Evolutionary conservation across 64 coral and sea anemone species (phyloP).

Genomic region (Astreopora myriophthalma): DNA sequence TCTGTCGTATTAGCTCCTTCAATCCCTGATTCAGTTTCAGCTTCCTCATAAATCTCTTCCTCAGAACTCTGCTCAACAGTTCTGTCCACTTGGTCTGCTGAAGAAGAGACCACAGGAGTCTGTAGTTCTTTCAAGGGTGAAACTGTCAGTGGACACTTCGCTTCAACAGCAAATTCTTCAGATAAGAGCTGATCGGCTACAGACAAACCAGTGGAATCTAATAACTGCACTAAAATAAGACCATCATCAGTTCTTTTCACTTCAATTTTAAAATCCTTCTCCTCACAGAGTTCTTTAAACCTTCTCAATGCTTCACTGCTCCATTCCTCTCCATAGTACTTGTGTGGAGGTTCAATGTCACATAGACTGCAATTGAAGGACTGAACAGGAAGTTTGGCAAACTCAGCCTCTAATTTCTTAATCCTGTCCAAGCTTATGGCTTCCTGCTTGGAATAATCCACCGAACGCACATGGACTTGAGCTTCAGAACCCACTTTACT

Average conservation of each 20-base stretch:
- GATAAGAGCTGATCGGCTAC: not conserved
- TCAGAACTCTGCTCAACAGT: conserved; percentile 20
- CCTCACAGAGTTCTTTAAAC: conserved; percentile 26
- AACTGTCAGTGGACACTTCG: not conserved
- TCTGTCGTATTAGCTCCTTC: not conserved
- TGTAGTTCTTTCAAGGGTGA: not conserved
- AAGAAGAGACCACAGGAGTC: not conserved
- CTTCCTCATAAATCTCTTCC: conserved; percentile 3
- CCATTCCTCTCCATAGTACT: conserved; percentile 38
- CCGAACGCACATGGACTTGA: conserved; percentile 13
- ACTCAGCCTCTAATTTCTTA: conserved; percentile 37
- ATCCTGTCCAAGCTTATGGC: conserved; percentile 10
- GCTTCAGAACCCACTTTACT: not conserved
- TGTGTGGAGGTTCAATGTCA: conserved; percentile 2
- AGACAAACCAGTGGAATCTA: conserved; percentile 4
- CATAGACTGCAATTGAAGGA: not conserved
- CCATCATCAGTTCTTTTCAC: not conserved
- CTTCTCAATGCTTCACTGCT: not conserved
- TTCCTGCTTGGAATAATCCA: conserved; percentile 58
- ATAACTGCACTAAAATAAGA: not conserved
- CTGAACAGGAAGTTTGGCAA: conserved; percentile 61
- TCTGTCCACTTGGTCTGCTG: not conserved
- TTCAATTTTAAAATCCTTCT: not conserved
- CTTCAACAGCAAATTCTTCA: not conserved
- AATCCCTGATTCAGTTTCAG: conserved; percentile 17